Evolutionary conservation across 1,140 invertebrate genomes (phyloP).

Genomic region (Drosophila willistoni): DNA sequence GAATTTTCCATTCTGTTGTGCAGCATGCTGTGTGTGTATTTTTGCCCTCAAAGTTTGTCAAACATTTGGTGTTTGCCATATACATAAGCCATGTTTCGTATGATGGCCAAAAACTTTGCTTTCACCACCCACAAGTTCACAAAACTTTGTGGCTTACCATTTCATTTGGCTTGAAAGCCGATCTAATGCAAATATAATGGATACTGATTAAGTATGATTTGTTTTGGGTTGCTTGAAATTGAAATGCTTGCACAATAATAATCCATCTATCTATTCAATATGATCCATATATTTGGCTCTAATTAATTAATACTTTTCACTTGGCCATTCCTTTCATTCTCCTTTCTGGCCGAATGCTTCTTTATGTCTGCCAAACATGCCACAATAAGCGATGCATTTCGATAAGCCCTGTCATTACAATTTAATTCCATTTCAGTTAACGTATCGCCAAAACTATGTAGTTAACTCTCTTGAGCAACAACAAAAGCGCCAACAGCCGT

Average conservation of each 20-base stretch:
- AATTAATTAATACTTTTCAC: slow-evolving; percentile 40
- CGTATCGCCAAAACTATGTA: slow-evolving; percentile 33
- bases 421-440: slow-evolving; percentile 39
- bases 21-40: slow-evolving; percentile 20
- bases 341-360: slow-evolving; percentile 9
- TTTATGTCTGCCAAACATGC: slow-evolving; percentile 31
- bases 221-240: slow-evolving; percentile 2
- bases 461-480: slow-evolving; percentile 28
- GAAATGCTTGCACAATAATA: neutral
- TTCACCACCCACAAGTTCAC: neutral
- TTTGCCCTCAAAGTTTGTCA: slow-evolving; percentile 31
- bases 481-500: neutral
- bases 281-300: neutral
- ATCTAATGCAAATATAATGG: slow-evolving; percentile 64
- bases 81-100: slow-evolving; percentile 34
- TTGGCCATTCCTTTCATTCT: neutral
- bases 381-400: slow-evolving; percentile 45
- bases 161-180: slow-evolving; percentile 2
- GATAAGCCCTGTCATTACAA: slow-evolving; percentile 43
- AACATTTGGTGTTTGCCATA: slow-evolving; percentile 52
- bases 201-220: slow-evolving; percentile 43
- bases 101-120: slow-evolving; percentile 40
- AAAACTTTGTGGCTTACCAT: slow-evolving; percentile 40
- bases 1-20: too few relatives aligned
- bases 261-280: slow-evolving; percentile 14